Conservation (phyloP, 2,888 invertebrate species). For the Andrena camellia region DNA sequence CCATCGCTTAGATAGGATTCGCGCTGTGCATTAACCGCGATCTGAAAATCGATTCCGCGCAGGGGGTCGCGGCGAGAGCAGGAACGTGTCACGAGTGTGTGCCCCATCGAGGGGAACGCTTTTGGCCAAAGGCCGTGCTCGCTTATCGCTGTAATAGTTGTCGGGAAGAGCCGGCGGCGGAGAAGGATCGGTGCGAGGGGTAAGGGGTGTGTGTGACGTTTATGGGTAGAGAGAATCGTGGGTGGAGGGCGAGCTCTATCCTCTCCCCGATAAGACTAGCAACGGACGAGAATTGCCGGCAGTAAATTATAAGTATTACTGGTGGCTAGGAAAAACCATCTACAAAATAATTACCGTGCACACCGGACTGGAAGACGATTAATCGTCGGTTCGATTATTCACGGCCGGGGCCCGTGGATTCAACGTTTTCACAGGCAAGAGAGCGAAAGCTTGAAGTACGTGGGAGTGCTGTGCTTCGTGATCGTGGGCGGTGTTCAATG, state of each 20-base stretch:
- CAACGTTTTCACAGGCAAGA: not conserved
- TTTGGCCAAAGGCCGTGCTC: constrained; percentile 45
- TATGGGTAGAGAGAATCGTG: constrained; percentile 52
- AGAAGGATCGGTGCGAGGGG: constrained; percentile 4
- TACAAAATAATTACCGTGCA: constrained; percentile 69
- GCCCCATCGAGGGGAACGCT: constrained; percentile 22
- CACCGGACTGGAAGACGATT: constrained; percentile 46
- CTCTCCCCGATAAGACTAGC: constrained; percentile 57
- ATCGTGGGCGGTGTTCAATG: constrained; percentile 63
- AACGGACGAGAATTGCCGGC: constrained; percentile 51
- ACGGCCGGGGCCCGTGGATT: not conserved
- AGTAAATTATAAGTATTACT: constrained; percentile 61
- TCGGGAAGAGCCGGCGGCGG: constrained; percentile 36
- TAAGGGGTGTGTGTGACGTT: not conserved
- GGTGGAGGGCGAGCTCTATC: constrained; percentile 62
- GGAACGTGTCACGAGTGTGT: constrained; percentile 54
- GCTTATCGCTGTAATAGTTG: constrained; percentile 65
- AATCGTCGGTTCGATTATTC: constrained; percentile 53
- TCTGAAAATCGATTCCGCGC: constrained; percentile 46
- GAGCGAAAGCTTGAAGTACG: constrained; percentile 35
- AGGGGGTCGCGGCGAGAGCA: constrained; percentile 27
- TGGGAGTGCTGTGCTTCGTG: constrained; percentile 48
- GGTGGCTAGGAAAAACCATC: constrained; percentile 55
- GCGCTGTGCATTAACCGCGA: constrained; percentile 41
- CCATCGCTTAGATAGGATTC: constrained; percentile 18